phyloP scores from a whole-genome alignment of 2,888 invertebrate genomes.

The Craniophora ligustri region DNA sequence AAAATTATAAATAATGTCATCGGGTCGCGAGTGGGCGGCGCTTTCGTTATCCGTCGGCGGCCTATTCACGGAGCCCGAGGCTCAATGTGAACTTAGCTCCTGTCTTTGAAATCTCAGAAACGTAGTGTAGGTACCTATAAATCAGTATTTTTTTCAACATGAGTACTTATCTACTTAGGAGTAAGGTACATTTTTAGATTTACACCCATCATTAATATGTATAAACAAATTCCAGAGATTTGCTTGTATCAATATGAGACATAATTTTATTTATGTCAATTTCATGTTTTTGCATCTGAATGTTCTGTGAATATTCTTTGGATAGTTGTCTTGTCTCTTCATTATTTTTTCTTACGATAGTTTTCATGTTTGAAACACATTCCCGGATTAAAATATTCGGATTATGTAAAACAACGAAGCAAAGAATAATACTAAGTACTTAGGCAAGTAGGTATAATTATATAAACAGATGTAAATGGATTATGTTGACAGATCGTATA shows the following conservation, averaged over 20 bases:
- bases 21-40: constrained; percentile 72
- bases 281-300: too few relatives aligned
- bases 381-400: not conserved
- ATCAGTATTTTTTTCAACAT: too few relatives aligned
- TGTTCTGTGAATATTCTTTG: too few relatives aligned
- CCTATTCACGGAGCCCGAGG: constrained; percentile 23
- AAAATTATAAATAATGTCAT: constrained; percentile 81
- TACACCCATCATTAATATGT: too few relatives aligned
- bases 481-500: constrained; percentile 33
- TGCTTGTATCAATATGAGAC: too few relatives aligned
- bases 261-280: too few relatives aligned
- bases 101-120: not conserved
- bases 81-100: constrained; percentile 12
- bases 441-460: not conserved
- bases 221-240: too few relatives aligned
- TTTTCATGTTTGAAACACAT: not conserved
- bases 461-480: constrained; percentile 40
- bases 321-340: too few relatives aligned
- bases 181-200: too few relatives aligned
- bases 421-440: constrained; percentile 4
- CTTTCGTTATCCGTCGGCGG: constrained; percentile 50
- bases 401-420: constrained; percentile 3
- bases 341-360: too few relatives aligned
- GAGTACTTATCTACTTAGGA: too few relatives aligned
- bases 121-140: not conserved